Conservation (phyloP, 2,888 invertebrate genomes). For the Tuberolachnus salignus region DNA sequence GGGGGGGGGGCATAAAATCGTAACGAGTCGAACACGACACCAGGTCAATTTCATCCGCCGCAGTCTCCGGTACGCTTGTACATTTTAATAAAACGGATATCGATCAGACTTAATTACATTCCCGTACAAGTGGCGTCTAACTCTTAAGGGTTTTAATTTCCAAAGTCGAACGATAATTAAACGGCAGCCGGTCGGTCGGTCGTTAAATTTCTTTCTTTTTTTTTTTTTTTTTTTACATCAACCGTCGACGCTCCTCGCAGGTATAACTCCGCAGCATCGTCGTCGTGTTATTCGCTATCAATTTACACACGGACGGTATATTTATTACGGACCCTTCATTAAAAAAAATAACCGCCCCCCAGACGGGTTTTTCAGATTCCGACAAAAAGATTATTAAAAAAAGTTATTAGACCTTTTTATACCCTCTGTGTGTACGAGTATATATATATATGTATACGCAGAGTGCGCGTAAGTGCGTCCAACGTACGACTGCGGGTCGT, state of each 20-base stretch:
- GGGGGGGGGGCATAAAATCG: no score
- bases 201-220: no score
- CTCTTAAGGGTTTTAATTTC: slow-evolving; percentile 1
- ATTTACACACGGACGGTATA: slow-evolving; percentile 34
- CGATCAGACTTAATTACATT: not conserved
- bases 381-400: slow-evolving; percentile 53
- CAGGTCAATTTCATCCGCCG: not conserved
- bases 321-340: slow-evolving; percentile 43
- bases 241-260: not conserved
- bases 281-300: slow-evolving; percentile 29
- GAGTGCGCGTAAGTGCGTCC: not conserved
- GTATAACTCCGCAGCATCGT: not conserved
- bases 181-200: not conserved
- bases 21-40: no score
- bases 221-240: no score
- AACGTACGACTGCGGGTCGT: not conserved
- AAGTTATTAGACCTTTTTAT: slow-evolving; percentile 55
- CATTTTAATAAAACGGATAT: no score
- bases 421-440: not conserved
- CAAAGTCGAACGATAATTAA: slow-evolving; percentile 1
- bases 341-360: slow-evolving; percentile 32
- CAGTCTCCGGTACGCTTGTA: not conserved
- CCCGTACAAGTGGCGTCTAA: not conserved
- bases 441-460: not conserved
- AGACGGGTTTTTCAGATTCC: slow-evolving; percentile 47